Conservation (phyloP, 2,797 vertebrate genomes). For the Syndactyla subalaris region DNA sequence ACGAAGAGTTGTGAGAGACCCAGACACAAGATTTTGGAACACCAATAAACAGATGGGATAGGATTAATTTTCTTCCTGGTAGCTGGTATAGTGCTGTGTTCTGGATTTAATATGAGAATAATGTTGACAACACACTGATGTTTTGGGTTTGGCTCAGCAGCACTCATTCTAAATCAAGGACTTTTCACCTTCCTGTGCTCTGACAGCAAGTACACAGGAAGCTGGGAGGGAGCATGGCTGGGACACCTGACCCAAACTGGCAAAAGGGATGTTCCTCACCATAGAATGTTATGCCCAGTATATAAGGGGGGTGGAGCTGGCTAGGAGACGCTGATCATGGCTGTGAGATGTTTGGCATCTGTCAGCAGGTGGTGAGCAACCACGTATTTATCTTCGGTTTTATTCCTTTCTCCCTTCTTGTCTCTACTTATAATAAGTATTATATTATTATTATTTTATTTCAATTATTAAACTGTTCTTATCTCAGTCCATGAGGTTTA, state of each 20-base stretch:
- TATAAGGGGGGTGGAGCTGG: neutral
- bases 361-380: neutral
- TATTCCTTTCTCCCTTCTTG: neutral
- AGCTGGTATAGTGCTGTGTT: neutral
- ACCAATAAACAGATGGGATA: neutral
- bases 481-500: neutral
- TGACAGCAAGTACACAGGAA: neutral
- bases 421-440: neutral
- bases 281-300: neutral
- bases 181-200: neutral
- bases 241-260: neutral
- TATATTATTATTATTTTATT: neutral
- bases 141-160: neutral
- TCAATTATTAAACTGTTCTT: neutral
- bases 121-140: neutral
- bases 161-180: neutral
- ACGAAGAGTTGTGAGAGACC: accelerated
- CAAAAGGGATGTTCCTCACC: neutral
- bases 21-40: neutral
- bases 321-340: neutral
- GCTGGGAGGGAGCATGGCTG: accelerated
- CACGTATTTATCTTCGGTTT: neutral
- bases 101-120: neutral
- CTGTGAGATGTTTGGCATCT: neutral
- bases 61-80: neutral